Percentiles rank a stretch among this genome's conserved stretches.
Evolutionary conservation across 1,140 invertebrate genomes (phyloP).

Genomic region (Zaprionus capensis): DNA sequence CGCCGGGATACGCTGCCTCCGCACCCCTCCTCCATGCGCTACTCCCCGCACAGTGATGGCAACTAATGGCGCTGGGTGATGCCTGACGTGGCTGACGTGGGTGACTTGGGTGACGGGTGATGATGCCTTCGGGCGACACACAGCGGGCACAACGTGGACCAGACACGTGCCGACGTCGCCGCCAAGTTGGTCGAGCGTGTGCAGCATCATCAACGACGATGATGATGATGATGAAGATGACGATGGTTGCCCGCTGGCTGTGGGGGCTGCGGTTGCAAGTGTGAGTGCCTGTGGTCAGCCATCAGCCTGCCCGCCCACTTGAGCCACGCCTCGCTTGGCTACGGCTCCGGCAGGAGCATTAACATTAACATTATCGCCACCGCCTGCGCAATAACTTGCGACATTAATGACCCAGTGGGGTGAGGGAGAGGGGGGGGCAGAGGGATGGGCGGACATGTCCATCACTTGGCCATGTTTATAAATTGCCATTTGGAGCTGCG

Average conservation of each 20-base stretch:
- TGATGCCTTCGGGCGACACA: slow-evolving; percentile 49
- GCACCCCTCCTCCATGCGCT: slow-evolving; percentile 19
- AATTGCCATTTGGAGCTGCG: slow-evolving; percentile 74
- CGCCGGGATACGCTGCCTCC: background rate
- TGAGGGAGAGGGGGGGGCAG: background rate
- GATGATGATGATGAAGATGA: slow-evolving; percentile 32
- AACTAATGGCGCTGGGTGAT: slow-evolving; percentile 60
- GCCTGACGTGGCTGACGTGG: slow-evolving; percentile 5
- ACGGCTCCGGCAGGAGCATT: slow-evolving; percentile 28
- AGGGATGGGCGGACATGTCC: slow-evolving; percentile 40
- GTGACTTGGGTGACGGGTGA: slow-evolving; percentile 26
- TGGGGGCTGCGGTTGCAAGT: slow-evolving; percentile 34
- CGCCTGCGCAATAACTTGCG: slow-evolving; percentile 80
- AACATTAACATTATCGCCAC: slow-evolving; percentile 57
- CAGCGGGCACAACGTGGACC: slow-evolving; percentile 65
- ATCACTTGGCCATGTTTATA: slow-evolving; percentile 57
- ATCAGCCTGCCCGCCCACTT: slow-evolving; percentile 40
- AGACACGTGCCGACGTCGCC: slow-evolving; percentile 64
- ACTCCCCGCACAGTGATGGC: slow-evolving; percentile 15
- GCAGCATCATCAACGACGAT: slow-evolving; percentile 67
- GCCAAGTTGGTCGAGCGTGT: slow-evolving; percentile 73
- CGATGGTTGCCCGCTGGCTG: slow-evolving; percentile 12
- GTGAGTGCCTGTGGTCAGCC: slow-evolving; percentile 75
- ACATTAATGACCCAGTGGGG: slow-evolving; percentile 70
- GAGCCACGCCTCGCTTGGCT: slow-evolving; percentile 12